Evolutionary conservation across 2,888 invertebrate species (phyloP).

Genomic region (Auanema freiburgensis): DNA sequence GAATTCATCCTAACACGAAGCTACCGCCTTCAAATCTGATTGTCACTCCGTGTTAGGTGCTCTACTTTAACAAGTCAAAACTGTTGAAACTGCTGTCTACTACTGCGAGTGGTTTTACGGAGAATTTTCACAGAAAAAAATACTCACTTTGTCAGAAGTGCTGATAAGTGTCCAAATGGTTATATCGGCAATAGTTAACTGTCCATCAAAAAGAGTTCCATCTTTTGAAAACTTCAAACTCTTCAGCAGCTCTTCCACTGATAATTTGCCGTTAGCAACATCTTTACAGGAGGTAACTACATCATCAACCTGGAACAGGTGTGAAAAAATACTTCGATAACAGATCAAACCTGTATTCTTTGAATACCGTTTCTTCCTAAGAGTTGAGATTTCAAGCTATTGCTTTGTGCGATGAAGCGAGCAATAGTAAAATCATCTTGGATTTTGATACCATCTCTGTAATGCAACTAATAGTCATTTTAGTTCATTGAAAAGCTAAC

Average conservation of each 20-base stretch:
- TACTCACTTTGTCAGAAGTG: conserved; percentile 27
- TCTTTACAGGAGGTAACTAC: conserved; percentile 26
- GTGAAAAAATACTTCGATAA: too few relatives aligned
- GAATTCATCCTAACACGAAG: too few relatives aligned
- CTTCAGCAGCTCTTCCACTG: conserved; percentile 21
- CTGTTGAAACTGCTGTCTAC: too few relatives aligned
- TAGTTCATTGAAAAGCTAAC: not conserved
- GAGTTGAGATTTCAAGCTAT: conserved; percentile 28
- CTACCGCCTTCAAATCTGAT: too few relatives aligned
- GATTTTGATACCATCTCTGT: conserved; percentile 46
- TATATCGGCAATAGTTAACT: conserved; percentile 44
- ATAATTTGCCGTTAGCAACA: conserved; percentile 24
- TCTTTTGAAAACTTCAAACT: conserved; percentile 15
- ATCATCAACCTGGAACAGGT: conserved; percentile 34
- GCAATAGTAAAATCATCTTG: conserved; percentile 49
- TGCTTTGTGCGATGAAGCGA: conserved; percentile 40
- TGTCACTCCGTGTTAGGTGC: too few relatives aligned
- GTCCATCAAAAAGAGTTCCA: conserved; percentile 26
- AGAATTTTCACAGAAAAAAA: too few relatives aligned
- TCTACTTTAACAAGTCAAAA: too few relatives aligned
- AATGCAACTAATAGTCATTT: conserved; percentile 14
- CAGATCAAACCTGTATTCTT: conserved; percentile 25
- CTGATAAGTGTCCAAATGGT: conserved; percentile 45
- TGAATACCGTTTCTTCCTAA: conserved; percentile 36
- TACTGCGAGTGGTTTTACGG: too few relatives aligned